Evolutionary conservation across 35 echinoderm and acorn worm species (phyloP), one percentile per base, ranked within the genome.

Genomic region (Ophioderma brevispina): DNA sequence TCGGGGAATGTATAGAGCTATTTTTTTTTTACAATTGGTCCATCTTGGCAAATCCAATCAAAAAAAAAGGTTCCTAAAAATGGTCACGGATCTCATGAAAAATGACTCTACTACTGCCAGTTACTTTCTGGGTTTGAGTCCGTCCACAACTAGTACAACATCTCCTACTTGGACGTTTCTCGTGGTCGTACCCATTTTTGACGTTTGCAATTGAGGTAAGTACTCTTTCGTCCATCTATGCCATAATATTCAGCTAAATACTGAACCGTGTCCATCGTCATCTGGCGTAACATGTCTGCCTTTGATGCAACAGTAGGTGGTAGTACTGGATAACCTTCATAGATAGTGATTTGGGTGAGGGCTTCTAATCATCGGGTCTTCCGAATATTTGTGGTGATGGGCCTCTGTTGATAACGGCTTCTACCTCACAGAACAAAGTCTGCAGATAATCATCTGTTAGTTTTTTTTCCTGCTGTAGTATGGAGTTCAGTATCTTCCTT

Each of bases 281-380:
- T 81, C 39, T 84, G 37, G 79, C 41, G n/a, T 25, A n/a, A 70
- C 1, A 4, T 6, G 23, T 25, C 59, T 8, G 59, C n/a, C n/a
- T 70, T 25, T 6, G 2, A 2, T 2, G 17, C 15, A 13, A 70
- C 5, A 3, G 23, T 30, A 4, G 59, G 59, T 30, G 59, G 59
- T 25, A 70, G n/a, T 4, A 70, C 23, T 70, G 59, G 59, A 2
- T 70, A 15, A 1, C 28, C 59, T 70, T 70, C 6, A 70, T 6
- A 94, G 42, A 13, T 90, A 43, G 40, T 94, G 92, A 75, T 94
- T 94, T 1, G 92, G 92, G 92, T 94, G 15, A 94, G 36, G 30
- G 92, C 80, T 30, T 89, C 92, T 15, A 32, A 13, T 89, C 81
- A 21, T 38, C 21, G 5, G 41, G 63, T 40, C 91, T 81, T 25